Base-by-base conservation (phyloP, 2,797 vertebrate genomes). In the Erpetoichthys calabaricus region DNA sequence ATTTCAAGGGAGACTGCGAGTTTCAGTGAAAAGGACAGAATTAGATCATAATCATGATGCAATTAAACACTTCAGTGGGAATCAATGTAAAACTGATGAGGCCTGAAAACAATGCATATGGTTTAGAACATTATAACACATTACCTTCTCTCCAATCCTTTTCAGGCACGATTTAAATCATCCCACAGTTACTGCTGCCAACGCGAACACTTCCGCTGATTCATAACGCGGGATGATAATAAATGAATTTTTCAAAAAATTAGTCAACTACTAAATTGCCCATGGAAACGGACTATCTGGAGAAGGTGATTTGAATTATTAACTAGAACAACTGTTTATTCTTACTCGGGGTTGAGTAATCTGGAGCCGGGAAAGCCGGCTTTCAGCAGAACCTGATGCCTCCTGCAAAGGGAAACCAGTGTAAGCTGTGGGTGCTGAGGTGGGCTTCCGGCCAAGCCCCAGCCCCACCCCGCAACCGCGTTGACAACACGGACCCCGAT, bases 41-140 rank as follows among this genome's bases (percentile, higher is more conserved):
- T 98, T 98, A 98, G 95, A 98, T 97, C 92, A 94, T 93, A 95
- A 97, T 98, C 94, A 97, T 94, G 92, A 98, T 95, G 93, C 94
- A 98, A 98, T 98, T 98, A 98, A 98, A 98, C 95, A 98, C 94
- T 98, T 98, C 94, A 95, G 88, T 96, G 93, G 90, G 92, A 97
- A 97, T 98, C 92, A 95, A 97, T 97, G 94, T 97, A 97, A 98
- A 98, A 97, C 92, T 92, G 95, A 98, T 98, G 95, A 97, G 95
- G 88, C 95, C 92, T 98, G 95, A 98, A 98, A 97, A 95, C 92
- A 95, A 91, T 95, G 95, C 95, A 97, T 98, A 98, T 97, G 95
- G 94, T 90, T 91, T 87, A 84, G 92, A 97, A 96, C 94, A 97
- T 96, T 96, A 98, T 92, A 95, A 96, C 93, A 91, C 92, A 95